Conservation (phyloP, 2,113 vertebrate species). For the Propithecus coquereli region DNA sequence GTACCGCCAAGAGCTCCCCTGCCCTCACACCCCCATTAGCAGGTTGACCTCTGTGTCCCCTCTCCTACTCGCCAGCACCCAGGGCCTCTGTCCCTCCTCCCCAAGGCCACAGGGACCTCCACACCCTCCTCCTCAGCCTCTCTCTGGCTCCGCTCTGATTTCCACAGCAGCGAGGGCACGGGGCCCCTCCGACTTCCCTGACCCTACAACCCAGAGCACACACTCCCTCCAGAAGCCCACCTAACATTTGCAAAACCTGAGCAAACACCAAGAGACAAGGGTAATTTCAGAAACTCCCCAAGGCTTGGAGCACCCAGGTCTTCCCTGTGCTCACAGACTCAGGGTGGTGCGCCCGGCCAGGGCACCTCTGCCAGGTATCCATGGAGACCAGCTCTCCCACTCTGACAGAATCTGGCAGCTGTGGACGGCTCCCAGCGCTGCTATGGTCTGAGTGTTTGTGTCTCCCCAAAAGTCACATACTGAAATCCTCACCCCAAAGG, state of each 20-base stretch:
- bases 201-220: background rate
- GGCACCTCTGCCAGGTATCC: background rate
- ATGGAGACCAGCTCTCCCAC: slow-evolving; percentile 22
- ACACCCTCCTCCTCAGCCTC: background rate
- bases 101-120: background rate
- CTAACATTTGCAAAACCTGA: slow-evolving; percentile 47
- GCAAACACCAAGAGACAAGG: slow-evolving; percentile 17
- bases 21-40: too few relatives aligned
- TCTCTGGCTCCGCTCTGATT: background rate
- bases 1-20: background rate
- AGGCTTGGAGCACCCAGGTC: background rate
- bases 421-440: background rate
- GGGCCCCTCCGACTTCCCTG: background rate
- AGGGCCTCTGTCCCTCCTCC: background rate
- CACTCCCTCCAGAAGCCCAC: background rate
- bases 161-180: background rate
- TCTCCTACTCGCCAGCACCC: background rate
- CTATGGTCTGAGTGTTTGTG: background rate
- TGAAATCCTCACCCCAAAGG: background rate
- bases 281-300: slow-evolving; percentile 13
- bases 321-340: background rate
- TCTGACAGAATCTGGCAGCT: background rate
- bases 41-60: background rate
- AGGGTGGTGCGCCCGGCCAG: background rate
- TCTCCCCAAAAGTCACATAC: background rate